Evolutionary conservation across 37 sponge, comb jelly and placozoan species (phyloP), one percentile per base, ranked within the genome.

Genomic region (Bolinopsis microptera): DNA sequence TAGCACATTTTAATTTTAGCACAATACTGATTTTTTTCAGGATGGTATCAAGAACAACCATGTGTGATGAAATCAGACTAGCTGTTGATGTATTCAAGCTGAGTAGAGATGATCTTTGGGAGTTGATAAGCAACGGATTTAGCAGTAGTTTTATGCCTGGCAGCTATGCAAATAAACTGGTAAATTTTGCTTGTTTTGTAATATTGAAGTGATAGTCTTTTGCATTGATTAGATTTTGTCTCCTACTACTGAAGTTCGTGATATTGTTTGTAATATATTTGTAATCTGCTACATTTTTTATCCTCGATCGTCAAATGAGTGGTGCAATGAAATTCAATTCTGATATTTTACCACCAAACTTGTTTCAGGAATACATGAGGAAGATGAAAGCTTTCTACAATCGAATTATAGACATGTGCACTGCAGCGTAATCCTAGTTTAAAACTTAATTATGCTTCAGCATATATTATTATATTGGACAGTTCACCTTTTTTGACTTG

Each of bases 41-140:
- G 90, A 86, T 41, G 41, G 90, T 86, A 27, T 86, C 90, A n/a
- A 23, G 30, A 22, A 86, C 90, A 5, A 41, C 90, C 27, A 86
- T 86, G 32, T 86, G 90, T 41, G 90, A 86, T 27, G 90, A 86
- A 40, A 41, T 86, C 16, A 24, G 90, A 26, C 90, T 86, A 39
- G 90, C 90, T 3, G 90, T 34, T 86, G 90, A 86, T 25, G 1
- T 86, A 2, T 40, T 86, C n/a, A 27, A 86, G 0, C 26, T 86
- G 0, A 26, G 3, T 26, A 39, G 27, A 27, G 28, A 40, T 22
- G 90, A 86, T 22, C 90, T 86, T 33, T 41, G 90, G 61, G 28
- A 86, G 35, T 24, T 86, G 3, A 39, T 86, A 2, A 41, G 30
- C 0, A 40, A 38, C 26, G 90, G 90, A 23, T 86, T 86, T 38